Evolutionary conservation across 2,888 invertebrate genomes (phyloP).

Genomic region (Stenotaenia linearis): DNA sequence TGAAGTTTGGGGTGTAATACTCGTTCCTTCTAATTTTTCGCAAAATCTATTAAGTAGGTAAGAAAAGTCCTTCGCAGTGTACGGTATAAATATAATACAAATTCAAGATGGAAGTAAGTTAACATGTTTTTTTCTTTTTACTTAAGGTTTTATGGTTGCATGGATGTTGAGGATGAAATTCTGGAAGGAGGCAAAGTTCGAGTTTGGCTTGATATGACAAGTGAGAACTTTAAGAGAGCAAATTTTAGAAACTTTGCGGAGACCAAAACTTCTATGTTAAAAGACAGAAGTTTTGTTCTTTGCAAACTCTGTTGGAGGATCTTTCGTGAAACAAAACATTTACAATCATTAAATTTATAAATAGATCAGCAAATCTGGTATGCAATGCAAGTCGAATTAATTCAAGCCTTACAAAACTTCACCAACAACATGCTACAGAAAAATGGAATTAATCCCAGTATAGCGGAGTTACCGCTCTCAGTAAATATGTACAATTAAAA

Average conservation of each 20-base stretch:
- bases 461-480: conserved; percentile 55
- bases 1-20: conserved; percentile 34
- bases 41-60: conserved; percentile 36
- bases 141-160: conserved; percentile 63
- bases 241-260: no score
- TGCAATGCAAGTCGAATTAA: conserved; percentile 77
- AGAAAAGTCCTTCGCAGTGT: background rate
- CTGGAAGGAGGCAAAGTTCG: conserved; percentile 78
- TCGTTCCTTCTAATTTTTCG: conserved; percentile 34
- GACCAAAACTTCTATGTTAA: no score
- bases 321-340: background rate
- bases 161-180: conserved; percentile 78
- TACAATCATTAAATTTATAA: background rate
- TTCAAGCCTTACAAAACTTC: conserved; percentile 79
- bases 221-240: no score
- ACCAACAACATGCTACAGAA: conserved; percentile 64
- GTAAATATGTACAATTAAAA: conserved; percentile 40
- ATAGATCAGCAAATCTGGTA: conserved; percentile 92
- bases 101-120: background rate
- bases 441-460: conserved; percentile 73
- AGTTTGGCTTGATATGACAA: conserved; percentile 89
- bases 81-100: no score
- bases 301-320: no score
- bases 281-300: no score
- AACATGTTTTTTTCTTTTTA: background rate